These are phyloP conservation scores for Fundulus diaphanus DNA, from an alignment of 2,797 vertebrate genomes.

Conservation along the genomic window DNA sequence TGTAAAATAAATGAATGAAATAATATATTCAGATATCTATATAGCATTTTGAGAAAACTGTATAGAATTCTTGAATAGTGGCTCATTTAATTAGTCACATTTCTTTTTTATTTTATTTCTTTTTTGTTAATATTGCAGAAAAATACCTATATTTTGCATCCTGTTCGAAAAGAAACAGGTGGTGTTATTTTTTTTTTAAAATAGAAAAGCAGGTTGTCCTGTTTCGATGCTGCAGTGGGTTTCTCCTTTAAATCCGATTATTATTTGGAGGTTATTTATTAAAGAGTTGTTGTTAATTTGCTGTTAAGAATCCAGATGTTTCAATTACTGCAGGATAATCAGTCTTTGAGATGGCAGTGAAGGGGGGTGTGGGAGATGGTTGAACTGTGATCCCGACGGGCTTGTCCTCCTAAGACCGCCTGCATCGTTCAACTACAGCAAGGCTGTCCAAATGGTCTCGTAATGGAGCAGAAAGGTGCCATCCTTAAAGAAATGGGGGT, in stretches of 20 bases:
- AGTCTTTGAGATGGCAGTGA: slow-evolving; percentile 48
- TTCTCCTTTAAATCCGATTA: slow-evolving; percentile 50
- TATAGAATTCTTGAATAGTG: slow-evolving; percentile 84
- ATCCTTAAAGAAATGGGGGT: no score
- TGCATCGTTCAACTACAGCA: not conserved
- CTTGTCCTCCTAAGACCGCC: not conserved
- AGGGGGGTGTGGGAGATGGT: not conserved
- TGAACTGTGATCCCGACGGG: not conserved
- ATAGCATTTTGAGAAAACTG: slow-evolving; percentile 82
- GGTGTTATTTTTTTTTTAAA: slow-evolving; percentile 20
- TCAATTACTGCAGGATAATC: slow-evolving; percentile 79
- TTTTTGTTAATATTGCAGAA: slow-evolving; percentile 56
- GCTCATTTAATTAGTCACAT: slow-evolving; percentile 81
- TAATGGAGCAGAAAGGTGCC: no score
- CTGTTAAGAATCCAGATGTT: slow-evolving; percentile 70
- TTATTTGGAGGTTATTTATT: slow-evolving; percentile 71
- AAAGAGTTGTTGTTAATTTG: slow-evolving; percentile 61
- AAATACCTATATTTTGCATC: slow-evolving; percentile 55
- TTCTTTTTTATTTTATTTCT: slow-evolving; percentile 61
- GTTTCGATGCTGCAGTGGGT: slow-evolving; percentile 75
- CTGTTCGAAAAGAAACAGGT: slow-evolving; percentile 35
- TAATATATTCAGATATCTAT: slow-evolving; percentile 85
- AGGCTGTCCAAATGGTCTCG: not conserved
- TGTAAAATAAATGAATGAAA: slow-evolving; percentile 82
- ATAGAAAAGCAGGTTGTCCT: slow-evolving; percentile 65